These are phyloP conservation scores for Aphelenchoides besseyi DNA, from an alignment of 1,140 invertebrate genomes.

Conservation along the genomic window DNA sequence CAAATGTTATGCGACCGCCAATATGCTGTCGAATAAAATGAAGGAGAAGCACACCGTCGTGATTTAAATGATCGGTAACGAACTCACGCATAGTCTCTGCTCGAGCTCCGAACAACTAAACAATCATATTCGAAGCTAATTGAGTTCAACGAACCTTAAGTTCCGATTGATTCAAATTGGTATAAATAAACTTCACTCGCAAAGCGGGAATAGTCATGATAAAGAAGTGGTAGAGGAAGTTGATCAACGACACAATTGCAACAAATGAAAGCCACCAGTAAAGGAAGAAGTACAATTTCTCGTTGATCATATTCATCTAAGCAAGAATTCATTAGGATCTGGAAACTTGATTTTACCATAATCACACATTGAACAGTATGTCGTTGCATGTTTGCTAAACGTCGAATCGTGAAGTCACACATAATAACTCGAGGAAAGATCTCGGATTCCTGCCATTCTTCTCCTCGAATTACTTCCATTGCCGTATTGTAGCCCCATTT, in stretches of 20 bases:
- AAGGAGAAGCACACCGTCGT: conserved; percentile 47
- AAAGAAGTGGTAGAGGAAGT: conserved; percentile 57
- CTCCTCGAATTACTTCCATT: conserved; percentile 31
- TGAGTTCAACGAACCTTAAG: neutral
- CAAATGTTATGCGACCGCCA: conserved; percentile 52
- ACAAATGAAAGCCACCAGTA: conserved; percentile 59
- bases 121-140: too few relatives aligned
- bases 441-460: conserved; percentile 49
- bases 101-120: conserved; percentile 37
- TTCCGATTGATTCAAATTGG: conserved; percentile 37
- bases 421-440: conserved; percentile 52
- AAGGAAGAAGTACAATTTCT: conserved; percentile 60
- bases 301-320: conserved; percentile 58
- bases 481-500: conserved; percentile 64
- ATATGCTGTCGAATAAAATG: conserved; percentile 56
- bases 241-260: conserved; percentile 41
- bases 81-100: conserved; percentile 38
- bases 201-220: conserved; percentile 36
- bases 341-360: conserved; percentile 30
- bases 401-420: conserved; percentile 48
- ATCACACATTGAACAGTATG: conserved; percentile 59
- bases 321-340: neutral
- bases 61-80: conserved; percentile 34
- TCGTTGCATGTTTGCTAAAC: conserved; percentile 48
- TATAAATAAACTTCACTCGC: conserved; percentile 36